Conservation (phyloP, 2,113 vertebrate species). For the Myotis yumanensis region DNA sequence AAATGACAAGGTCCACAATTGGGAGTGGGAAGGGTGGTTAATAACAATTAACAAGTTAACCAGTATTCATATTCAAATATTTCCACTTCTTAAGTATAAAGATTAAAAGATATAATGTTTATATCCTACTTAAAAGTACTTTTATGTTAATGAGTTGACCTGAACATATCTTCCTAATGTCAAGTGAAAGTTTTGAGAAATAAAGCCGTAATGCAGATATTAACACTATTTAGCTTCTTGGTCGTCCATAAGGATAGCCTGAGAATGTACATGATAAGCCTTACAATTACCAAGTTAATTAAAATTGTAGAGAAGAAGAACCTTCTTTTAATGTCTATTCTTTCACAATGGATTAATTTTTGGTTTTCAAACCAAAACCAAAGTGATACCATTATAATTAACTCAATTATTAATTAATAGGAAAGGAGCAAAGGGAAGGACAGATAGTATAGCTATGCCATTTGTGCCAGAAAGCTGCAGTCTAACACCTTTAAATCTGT, state of each 20-base stretch:
- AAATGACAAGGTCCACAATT: neutral
- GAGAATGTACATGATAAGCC: neutral
- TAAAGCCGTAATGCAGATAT: neutral
- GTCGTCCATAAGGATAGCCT: neutral
- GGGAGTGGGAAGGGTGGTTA: accelerated
- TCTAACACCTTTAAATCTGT: no score
- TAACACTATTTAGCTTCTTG: neutral
- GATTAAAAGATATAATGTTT: neutral
- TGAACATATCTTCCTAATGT: neutral
- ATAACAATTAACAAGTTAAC: neutral
- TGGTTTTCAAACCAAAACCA: neutral
- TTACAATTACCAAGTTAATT: neutral
- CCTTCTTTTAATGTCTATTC: neutral
- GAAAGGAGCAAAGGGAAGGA: no score
- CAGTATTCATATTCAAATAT: neutral
- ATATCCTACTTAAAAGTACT: neutral
- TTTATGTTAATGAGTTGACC: neutral
- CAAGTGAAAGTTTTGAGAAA: conserved; percentile 2
- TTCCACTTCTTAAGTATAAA: neutral
- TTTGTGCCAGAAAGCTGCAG: no score
- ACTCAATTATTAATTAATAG: no score
- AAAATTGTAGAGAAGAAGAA: neutral
- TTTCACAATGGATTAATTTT: neutral
- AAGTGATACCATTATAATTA: no score
- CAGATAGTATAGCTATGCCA: no score